Evolutionary conservation across 2,113 vertebrate genomes (phyloP).

Genomic region (Phocoena sinus): DNA sequence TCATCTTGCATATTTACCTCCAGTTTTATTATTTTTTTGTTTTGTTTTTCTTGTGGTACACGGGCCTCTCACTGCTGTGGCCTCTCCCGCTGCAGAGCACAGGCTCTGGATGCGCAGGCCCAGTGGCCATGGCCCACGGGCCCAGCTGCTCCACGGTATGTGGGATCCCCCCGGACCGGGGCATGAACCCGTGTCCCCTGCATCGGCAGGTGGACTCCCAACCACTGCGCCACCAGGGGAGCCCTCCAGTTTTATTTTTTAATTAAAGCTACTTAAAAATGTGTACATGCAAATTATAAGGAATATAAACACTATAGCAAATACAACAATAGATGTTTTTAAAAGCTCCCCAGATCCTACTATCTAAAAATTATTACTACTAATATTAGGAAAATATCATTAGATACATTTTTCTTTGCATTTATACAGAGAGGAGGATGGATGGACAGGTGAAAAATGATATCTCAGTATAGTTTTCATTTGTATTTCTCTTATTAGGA

Average conservation of each 20-base stretch:
- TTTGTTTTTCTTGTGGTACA: too few relatives aligned
- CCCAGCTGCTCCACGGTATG: too few relatives aligned
- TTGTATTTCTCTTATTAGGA: neutral
- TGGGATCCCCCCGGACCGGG: too few relatives aligned
- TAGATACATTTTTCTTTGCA: neutral
- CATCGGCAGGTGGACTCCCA: too few relatives aligned
- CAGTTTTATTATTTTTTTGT: neutral
- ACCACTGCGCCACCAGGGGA: too few relatives aligned
- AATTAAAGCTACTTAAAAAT: neutral
- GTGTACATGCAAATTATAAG: neutral
- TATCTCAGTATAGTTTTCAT: neutral
- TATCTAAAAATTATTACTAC: neutral
- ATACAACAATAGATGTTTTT: neutral
- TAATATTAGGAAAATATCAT: neutral
- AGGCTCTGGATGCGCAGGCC: too few relatives aligned
- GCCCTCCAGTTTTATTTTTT: neutral
- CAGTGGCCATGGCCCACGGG: too few relatives aligned
- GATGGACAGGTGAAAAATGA: neutral
- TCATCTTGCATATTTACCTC: neutral
- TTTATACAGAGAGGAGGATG: neutral
- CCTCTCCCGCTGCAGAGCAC: too few relatives aligned
- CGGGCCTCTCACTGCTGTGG: too few relatives aligned
- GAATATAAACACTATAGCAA: neutral
- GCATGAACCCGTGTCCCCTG: too few relatives aligned
- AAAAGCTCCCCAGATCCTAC: neutral